A percentile compares a stretch with the other conserved stretches of the same genome.
Conservation (phyloP, 1,140 invertebrate species). For the Aradophagus sp. region DNA sequence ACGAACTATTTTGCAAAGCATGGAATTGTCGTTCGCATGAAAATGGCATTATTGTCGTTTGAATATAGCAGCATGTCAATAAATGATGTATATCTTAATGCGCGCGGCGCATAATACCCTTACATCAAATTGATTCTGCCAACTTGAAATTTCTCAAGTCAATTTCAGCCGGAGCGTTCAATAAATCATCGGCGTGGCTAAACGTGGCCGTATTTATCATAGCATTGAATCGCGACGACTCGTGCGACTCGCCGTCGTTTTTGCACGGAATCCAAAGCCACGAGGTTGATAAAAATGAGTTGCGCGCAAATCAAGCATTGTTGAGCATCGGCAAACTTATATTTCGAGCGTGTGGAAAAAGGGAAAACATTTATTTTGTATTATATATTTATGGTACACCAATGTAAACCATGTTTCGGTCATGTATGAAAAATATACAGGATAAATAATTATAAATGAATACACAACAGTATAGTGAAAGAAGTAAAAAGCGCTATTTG, state of each 20-base stretch:
- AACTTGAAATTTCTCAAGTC: conserved; percentile 54
- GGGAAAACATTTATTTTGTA: no score
- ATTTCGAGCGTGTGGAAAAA: no score
- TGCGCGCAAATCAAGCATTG: no score
- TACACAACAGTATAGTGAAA: no score
- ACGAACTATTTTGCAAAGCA: conserved; percentile 28
- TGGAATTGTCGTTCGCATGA: conserved; percentile 32
- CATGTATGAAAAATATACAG: no score
- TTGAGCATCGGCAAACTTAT: no score
- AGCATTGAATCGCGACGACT: conserved; percentile 39
- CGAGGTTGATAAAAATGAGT: not conserved
- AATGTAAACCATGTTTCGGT: no score
- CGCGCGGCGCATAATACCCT: conserved; percentile 37
- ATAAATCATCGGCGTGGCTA: conserved; percentile 38
- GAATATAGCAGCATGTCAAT: conserved; percentile 41
- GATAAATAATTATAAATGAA: no score
- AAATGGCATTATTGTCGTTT: conserved; percentile 48
- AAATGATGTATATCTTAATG: conserved; percentile 53
- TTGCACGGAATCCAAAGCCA: not conserved
- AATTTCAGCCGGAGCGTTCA: conserved; percentile 28
- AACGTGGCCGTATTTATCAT: conserved; percentile 41
- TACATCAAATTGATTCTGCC: conserved; percentile 56
- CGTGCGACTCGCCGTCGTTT: conserved; percentile 17
- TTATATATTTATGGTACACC: no score
- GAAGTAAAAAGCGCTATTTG: no score